Evolutionary conservation across 2,113 vertebrate genomes (phyloP).

Genomic region (Chloropsis cyanopogon): DNA sequence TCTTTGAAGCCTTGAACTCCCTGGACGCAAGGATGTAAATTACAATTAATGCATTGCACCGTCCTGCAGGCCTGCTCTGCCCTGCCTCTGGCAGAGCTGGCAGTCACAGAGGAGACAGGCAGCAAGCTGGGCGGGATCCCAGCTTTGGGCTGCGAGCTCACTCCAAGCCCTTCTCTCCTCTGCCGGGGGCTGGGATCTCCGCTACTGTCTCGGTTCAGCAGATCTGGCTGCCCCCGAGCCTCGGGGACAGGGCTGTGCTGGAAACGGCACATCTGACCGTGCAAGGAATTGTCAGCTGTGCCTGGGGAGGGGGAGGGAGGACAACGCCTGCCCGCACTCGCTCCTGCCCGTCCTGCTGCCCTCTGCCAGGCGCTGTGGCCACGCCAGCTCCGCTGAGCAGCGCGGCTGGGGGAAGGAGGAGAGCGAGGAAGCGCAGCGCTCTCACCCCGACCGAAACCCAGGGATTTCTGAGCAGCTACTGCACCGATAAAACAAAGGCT

Average conservation of each 20-base stretch:
- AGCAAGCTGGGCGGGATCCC: neutral
- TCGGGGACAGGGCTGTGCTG: neutral
- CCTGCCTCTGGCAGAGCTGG: neutral
- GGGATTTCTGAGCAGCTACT: neutral
- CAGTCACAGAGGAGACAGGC: neutral
- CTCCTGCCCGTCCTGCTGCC: neutral
- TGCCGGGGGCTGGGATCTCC: neutral
- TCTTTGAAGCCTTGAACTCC: neutral
- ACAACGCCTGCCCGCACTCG: neutral
- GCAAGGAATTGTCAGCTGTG: neutral
- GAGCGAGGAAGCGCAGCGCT: neutral
- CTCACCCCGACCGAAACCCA: neutral
- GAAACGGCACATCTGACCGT: rapidly evolving
- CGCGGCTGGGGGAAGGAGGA: neutral
- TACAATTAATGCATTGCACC: neutral
- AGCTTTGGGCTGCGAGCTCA: neutral
- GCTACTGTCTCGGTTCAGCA: rapidly evolving
- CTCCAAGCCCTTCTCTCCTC: neutral
- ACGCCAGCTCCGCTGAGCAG: rapidly evolving
- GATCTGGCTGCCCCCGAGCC: neutral
- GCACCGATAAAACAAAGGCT: slow-evolving; percentile 34
- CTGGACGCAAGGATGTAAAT: neutral
- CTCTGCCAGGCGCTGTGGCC: neutral
- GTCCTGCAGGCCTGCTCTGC: neutral
- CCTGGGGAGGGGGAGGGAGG: neutral